Conservation (phyloP, 1,140 invertebrate genomes). For the Aleiodes sp. region DNA sequence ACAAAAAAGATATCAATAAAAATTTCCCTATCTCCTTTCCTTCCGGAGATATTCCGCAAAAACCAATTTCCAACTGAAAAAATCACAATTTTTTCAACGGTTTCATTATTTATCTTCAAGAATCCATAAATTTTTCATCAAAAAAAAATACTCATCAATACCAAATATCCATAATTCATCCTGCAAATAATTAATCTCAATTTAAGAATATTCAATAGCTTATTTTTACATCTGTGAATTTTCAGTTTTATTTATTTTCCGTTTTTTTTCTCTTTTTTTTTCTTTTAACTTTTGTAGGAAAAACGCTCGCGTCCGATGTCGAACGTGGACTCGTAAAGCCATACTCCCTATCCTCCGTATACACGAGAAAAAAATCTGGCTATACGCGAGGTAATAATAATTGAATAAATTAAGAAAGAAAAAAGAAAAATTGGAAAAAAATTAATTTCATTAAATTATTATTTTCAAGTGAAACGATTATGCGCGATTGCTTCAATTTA, state of each 20-base stretch:
- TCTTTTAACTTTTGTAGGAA: slow-evolving; percentile 32
- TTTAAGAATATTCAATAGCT: neutral
- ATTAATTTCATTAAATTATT: no score
- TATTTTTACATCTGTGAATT: no score
- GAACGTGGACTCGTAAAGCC: slow-evolving; percentile 44
- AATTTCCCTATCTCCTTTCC: no score
- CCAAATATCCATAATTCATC: no score
- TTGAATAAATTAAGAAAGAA: neutral
- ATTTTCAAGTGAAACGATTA: neutral
- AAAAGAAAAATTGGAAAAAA: neutral
- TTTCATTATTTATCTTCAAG: no score
- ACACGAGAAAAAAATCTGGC: slow-evolving; percentile 46
- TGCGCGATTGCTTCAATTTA: neutral
- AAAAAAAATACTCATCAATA: no score
- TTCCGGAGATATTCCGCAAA: no score
- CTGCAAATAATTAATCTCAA: neutral
- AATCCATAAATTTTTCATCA: no score
- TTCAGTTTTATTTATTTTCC: neutral
- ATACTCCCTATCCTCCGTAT: slow-evolving; percentile 42
- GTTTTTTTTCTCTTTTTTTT: neutral
- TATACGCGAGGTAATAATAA: slow-evolving; percentile 40
- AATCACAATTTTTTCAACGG: no score
- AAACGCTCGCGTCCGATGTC: slow-evolving; percentile 38
- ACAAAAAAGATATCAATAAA: no score
- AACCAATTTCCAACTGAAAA: no score